These are phyloP conservation scores for Ptyas mucosa DNA, from an alignment of 2,113 vertebrate genomes.

Conservation along the genomic window DNA sequence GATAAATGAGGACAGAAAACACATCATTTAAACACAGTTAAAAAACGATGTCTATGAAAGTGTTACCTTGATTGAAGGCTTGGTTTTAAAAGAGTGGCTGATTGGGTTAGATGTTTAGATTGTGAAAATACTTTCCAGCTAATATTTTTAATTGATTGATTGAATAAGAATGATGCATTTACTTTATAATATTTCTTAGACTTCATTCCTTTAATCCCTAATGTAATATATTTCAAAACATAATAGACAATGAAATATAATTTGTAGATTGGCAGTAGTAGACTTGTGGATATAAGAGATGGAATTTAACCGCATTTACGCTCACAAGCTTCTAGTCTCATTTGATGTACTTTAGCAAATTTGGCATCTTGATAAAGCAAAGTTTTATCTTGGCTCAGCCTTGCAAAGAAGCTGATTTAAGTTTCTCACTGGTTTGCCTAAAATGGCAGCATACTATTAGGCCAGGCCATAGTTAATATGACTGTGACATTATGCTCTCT, in stretches of 20 bases:
- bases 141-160: not conserved
- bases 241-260: not conserved
- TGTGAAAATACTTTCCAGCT: not conserved
- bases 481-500: not conserved
- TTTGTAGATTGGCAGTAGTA: not conserved
- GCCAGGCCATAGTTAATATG: not conserved
- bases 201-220: not conserved
- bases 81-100: not conserved
- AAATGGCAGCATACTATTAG: not conserved
- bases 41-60: slow-evolving; percentile 12
- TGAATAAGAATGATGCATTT: not conserved
- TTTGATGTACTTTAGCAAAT: not conserved
- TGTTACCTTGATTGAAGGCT: slow-evolving; percentile 5
- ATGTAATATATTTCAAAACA: not conserved
- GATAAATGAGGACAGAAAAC: not conserved
- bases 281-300: not conserved
- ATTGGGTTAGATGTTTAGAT: not conserved
- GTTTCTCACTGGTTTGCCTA: not conserved
- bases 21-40: slow-evolving; percentile 29
- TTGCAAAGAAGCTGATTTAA: not conserved
- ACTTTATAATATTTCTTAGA: not conserved
- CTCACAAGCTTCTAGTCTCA: not conserved
- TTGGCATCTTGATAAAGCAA: not conserved
- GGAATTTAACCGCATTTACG: not conserved
- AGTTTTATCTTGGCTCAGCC: not conserved